A percentile compares a stretch with the other conserved stretches of the same genome.
Evolutionary conservation across 2,113 vertebrate genomes (phyloP).

Genomic region (Empidonax traillii): DNA sequence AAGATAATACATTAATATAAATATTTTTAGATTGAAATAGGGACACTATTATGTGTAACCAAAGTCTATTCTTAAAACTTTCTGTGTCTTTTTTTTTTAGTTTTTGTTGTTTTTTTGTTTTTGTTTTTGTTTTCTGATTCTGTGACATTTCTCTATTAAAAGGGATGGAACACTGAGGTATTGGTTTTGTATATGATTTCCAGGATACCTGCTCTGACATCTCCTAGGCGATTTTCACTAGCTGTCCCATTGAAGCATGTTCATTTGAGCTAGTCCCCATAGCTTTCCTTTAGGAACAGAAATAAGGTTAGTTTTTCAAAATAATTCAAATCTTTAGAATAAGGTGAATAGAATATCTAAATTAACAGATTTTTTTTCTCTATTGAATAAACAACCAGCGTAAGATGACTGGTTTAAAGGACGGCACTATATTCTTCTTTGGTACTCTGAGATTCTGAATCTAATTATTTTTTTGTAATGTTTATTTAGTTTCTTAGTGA

Average conservation of each 20-base stretch:
- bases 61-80: not conserved
- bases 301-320: not conserved
- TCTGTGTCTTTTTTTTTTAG: not conserved
- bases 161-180: not conserved
- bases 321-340: not conserved
- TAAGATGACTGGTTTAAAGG: not conserved
- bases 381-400: not conserved
- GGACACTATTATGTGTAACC: not conserved
- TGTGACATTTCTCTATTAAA: not conserved
- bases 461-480: not conserved
- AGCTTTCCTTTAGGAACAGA: not conserved
- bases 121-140: not conserved
- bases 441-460: not conserved
- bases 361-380: not conserved
- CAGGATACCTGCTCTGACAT: not conserved
- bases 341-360: not conserved
- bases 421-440: not conserved
- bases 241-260: not conserved
- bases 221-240: not conserved
- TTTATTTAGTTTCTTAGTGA: not conserved
- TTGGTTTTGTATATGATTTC: not conserved
- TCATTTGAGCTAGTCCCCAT: not conserved
- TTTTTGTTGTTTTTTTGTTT: not conserved
- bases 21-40: not conserved
- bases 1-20: not conserved